Evolutionary conservation across 2,797 vertebrate genomes (phyloP).

Genomic region (Oreochromis grahami): DNA sequence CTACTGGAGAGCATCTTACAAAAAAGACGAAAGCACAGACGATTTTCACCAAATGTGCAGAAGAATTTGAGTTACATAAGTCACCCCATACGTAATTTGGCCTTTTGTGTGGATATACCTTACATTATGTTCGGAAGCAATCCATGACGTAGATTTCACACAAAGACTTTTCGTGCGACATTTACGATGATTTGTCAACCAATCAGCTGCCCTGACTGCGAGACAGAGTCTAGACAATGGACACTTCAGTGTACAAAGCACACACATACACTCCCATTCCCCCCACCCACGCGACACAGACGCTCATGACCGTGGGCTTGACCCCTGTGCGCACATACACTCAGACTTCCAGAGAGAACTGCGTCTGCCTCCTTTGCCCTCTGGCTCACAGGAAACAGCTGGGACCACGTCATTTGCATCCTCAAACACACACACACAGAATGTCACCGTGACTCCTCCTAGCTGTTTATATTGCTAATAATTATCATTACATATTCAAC

Average conservation of each 20-base stretch:
- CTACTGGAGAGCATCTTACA: not conserved
- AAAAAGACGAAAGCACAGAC: not conserved
- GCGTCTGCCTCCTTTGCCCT: conserved; percentile 35
- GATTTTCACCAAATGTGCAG: not conserved
- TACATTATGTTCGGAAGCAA: not conserved
- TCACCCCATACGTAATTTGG: not conserved
- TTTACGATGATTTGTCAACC: not conserved
- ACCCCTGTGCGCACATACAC: conserved; percentile 9
- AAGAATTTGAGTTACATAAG: not conserved
- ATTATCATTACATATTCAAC: conserved; percentile 33
- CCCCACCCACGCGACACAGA: conserved; percentile 6
- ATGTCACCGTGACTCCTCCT: not conserved
- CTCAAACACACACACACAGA: not conserved
- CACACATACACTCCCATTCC: not conserved
- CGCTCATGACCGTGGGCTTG: conserved; percentile 54
- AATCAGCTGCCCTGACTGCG: conserved; percentile 27
- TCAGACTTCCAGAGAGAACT: conserved; percentile 1
- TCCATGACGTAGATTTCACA: not conserved
- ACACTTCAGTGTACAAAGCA: conserved; percentile 11
- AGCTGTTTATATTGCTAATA: conserved; percentile 39
- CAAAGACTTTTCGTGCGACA: not conserved
- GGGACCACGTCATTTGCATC: conserved; percentile 51
- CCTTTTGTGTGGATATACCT: not conserved
- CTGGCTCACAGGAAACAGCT: conserved; percentile 61
- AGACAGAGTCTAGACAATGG: conserved; percentile 49